These are phyloP conservation scores for Bathynomus jamesi DNA, from an alignment of 1,140 invertebrate genomes.

Conservation along the genomic window DNA sequence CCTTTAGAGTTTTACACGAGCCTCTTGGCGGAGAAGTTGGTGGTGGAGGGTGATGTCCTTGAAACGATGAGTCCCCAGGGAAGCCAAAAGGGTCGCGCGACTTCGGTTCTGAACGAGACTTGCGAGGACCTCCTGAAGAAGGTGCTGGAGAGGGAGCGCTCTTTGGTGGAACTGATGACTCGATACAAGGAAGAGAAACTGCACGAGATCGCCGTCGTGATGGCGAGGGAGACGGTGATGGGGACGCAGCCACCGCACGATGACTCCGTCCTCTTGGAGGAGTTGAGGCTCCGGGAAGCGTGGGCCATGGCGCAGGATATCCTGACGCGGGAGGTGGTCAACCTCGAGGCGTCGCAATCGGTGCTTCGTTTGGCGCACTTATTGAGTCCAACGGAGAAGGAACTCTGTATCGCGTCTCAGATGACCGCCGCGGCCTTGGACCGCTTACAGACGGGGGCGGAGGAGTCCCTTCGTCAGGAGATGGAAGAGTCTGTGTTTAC, in stretches of 20 bases:
- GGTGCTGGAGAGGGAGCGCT: slow-evolving; percentile 30
- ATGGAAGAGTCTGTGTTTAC: slow-evolving; percentile 59
- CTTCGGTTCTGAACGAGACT: slow-evolving; percentile 21
- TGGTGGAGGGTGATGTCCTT: slow-evolving; percentile 31
- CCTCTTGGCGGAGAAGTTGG: slow-evolving; percentile 34
- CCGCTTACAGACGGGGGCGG: slow-evolving; percentile 47
- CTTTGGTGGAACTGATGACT: slow-evolving; percentile 50
- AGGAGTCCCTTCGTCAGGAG: slow-evolving; percentile 56
- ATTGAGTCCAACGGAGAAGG: slow-evolving; percentile 3
- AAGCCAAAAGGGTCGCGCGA: neutral
- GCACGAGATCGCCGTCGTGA: slow-evolving; percentile 52
- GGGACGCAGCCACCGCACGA: slow-evolving; percentile 28
- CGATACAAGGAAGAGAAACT: slow-evolving; percentile 61
- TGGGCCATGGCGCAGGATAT: slow-evolving; percentile 60
- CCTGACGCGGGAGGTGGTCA: slow-evolving; percentile 57
- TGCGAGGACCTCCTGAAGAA: slow-evolving; percentile 28
- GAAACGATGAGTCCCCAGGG: slow-evolving; percentile 2
- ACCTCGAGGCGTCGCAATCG: slow-evolving; percentile 62
- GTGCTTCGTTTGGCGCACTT: slow-evolving; percentile 55
- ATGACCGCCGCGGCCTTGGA: slow-evolving; percentile 18
- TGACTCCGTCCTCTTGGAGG: slow-evolving; percentile 38
- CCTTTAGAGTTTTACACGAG: slow-evolving; percentile 36
- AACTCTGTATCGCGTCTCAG: neutral
- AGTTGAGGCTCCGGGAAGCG: slow-evolving; percentile 54
- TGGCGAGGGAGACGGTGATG: slow-evolving; percentile 36